A percentile compares a stretch with the other conserved stretches of the same genome.
Conservation (phyloP, 2,113 vertebrate species). For the Anguilla japonica region DNA sequence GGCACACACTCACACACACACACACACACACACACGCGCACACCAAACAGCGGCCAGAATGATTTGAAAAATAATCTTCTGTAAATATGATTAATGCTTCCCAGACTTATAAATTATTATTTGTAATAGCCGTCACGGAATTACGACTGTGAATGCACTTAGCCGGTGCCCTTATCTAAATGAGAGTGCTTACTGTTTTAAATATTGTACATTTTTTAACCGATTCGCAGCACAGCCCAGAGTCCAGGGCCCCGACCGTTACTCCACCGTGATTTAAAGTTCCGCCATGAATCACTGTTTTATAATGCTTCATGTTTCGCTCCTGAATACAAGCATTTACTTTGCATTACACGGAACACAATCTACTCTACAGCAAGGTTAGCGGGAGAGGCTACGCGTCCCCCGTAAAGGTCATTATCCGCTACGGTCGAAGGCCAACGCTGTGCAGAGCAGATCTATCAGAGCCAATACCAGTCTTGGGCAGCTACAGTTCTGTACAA, state of each 20-base stretch:
- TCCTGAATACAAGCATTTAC: not conserved
- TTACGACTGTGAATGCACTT: not conserved
- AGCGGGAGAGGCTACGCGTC: not conserved
- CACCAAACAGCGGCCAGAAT: not conserved
- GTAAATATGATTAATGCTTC: not conserved
- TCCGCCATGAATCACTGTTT: not conserved
- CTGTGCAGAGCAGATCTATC: not conserved
- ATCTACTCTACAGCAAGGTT: not conserved
- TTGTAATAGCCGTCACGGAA: not conserved
- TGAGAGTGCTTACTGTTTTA: not conserved
- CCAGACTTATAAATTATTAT: not conserved
- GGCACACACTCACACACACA: not conserved
- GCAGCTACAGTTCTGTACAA: not conserved
- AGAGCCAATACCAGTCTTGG: not conserved
- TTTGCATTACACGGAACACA: not conserved
- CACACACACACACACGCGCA: not conserved
- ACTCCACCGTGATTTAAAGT: not conserved
- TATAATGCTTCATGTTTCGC: not conserved
- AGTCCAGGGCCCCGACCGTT: not conserved
- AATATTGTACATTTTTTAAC: not conserved
- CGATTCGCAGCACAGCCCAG: not conserved
- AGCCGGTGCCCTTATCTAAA: not conserved
- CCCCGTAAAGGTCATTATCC: not conserved
- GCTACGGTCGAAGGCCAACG: not conserved
- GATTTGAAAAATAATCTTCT: not conserved